Evolutionary conservation across 2,888 invertebrate species (phyloP).

Genomic region (Rhingia campestris): DNA sequence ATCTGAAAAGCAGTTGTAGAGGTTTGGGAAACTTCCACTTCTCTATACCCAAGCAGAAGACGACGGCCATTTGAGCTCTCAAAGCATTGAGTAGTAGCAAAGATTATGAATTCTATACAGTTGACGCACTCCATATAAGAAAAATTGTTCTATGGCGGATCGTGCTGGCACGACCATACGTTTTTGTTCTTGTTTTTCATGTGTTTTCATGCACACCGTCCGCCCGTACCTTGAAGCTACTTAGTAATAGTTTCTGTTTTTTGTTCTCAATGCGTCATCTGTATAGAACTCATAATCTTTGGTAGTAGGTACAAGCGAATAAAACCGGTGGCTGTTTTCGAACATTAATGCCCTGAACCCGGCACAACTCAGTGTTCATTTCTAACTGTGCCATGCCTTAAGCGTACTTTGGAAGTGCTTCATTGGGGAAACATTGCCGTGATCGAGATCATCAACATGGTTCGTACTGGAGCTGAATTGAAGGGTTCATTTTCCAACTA

Average conservation of each 20-base stretch:
- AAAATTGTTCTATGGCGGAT: too few species aligned
- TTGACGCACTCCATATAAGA: too few species aligned
- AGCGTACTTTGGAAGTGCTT: constrained; percentile 96
- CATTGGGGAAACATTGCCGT: constrained; percentile 99
- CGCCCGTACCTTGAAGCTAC: too few species aligned
- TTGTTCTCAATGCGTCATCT: too few species aligned
- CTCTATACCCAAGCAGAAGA: constrained; percentile 93
- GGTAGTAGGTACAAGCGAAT: constrained; percentile 92
- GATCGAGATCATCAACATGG: constrained; percentile 95
- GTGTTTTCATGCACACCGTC: too few species aligned
- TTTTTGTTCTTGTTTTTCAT: too few species aligned
- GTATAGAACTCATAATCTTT: too few species aligned
- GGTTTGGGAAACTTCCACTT: constrained; percentile 91
- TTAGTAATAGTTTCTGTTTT: too few species aligned
- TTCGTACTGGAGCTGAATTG: constrained; percentile 95
- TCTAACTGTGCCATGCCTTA: constrained; percentile 94
- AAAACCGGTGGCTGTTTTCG: constrained; percentile 91
- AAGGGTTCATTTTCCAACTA: constrained; percentile 98
- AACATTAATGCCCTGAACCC: constrained; percentile 86
- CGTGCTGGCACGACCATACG: too few species aligned
- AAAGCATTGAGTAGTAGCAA: constrained; percentile 91
- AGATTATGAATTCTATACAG: too few species aligned
- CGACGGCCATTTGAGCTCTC: constrained; percentile 88
- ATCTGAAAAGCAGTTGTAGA: constrained; percentile 96
- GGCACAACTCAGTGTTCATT: constrained; percentile 91